Percentiles rank a stretch among this genome's conserved stretches.
Conservation (phyloP, 2,797 vertebrate species). For the Hydrolagus colliei region DNA sequence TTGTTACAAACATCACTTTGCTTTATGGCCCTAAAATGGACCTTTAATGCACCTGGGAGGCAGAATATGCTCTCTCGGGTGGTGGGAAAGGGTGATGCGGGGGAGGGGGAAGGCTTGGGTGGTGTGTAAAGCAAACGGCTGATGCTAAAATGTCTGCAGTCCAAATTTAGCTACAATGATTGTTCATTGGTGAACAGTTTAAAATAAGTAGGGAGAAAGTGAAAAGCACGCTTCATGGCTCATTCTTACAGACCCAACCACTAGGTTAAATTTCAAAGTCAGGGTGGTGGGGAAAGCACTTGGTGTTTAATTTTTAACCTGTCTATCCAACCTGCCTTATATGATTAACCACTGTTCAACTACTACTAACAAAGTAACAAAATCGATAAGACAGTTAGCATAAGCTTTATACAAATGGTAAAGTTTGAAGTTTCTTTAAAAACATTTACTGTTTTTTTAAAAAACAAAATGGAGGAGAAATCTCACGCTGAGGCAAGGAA, state of each 20-base stretch:
- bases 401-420: constrained; percentile 57
- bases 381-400: constrained; percentile 41
- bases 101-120: neutral
- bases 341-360: constrained; percentile 25
- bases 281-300: constrained; percentile 14
- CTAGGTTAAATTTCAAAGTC: constrained; percentile 21
- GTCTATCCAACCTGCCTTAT: constrained; percentile 24
- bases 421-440: constrained; percentile 68
- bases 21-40: constrained; percentile 12
- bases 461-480: constrained; percentile 58
- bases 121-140: neutral
- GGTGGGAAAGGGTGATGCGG: too few species aligned
- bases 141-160: constrained; percentile 1
- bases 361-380: constrained; percentile 31
- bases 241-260: constrained; percentile 13
- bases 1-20: constrained; percentile 24
- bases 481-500: constrained; percentile 45
- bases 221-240: neutral
- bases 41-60: neutral
- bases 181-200: neutral
- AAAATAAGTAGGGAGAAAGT: neutral
- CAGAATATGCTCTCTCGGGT: too few species aligned
- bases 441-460: constrained; percentile 61
- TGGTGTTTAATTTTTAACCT: constrained; percentile 23
- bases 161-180: constrained; percentile 24